Evolutionary conservation across 2,113 vertebrate species (phyloP), one percentile per base, ranked within the genome.

Genomic region (Telmatochromis sp.): DNA sequence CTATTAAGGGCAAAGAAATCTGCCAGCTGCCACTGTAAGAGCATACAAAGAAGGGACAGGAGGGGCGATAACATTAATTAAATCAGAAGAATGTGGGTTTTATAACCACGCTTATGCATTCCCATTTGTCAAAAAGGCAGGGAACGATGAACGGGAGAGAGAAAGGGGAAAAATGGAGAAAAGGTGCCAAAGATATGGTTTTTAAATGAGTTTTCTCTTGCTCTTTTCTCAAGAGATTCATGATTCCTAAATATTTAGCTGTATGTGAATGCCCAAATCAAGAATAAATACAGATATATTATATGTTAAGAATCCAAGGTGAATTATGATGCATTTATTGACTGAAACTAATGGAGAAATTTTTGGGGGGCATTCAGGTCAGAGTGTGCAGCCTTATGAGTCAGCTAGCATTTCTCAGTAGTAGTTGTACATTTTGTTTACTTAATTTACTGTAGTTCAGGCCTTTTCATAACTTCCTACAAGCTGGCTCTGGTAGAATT

Each of bases 1-100:
- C 93, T 83, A 92, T 94, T 94, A 93, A 87, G 58, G 88, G 88
- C 37, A 81, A 58, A 88, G 83, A 89, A 89, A 91, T 87, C 84
- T 89, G 75, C 23, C 73, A 85, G 83, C 90, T 88, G 90, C 86
- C 83, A 87, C 91, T 65, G 90, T 47, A 84, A 45, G 65, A 88
- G 89, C 86, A 88, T 81, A 83, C 80, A 79, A 85, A 90, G 89
- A 89, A 51, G 88, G 73, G 86, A 37, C 51, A 55, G 85, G 78
- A 83, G 49, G 75, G 87, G 87, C 55, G 84, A 87, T 86, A 58
- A 47, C 70, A 53, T 90, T 88, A 86, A 93, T 93, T 83, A 89
- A 94, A 92, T 91, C 78, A 89, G 65, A 54, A n/a, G 57, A 87
- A 85, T 83, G 65, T 75, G 85, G 57, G 37, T 89, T 90, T 88